Conservation (phyloP, 2,797 vertebrate genomes). For the Octomys mimax region DNA sequence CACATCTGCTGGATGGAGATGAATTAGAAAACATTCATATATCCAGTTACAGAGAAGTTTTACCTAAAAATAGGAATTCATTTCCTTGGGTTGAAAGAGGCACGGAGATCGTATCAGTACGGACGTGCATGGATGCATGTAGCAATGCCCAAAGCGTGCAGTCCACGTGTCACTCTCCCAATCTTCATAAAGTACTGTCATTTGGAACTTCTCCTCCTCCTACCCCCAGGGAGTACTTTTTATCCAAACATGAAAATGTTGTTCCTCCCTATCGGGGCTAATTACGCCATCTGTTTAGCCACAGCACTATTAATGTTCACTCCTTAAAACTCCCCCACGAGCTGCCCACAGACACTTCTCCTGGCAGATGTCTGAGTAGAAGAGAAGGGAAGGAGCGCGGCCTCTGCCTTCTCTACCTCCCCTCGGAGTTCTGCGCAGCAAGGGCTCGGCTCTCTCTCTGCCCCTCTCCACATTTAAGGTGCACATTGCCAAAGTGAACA, state of each 20-base stretch:
- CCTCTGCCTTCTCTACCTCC: not conserved
- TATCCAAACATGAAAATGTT: conserved; percentile 86
- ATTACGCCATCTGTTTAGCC: conserved; percentile 91
- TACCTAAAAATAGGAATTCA: not conserved
- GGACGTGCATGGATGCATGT: not conserved
- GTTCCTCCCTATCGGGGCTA: conserved; percentile 87
- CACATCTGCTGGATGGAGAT: not conserved
- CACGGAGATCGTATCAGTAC: not conserved
- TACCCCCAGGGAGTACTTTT: conserved; percentile 88
- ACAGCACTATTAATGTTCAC: conserved; percentile 81
- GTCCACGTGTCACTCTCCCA: conserved; percentile 31
- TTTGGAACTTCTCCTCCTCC: conserved; percentile 83
- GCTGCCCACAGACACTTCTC: conserved; percentile 76
- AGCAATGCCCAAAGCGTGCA: not conserved
- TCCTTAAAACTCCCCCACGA: conserved; percentile 88
- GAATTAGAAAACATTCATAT: not conserved
- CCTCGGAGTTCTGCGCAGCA: not conserved
- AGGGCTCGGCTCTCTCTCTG: conserved; percentile 83
- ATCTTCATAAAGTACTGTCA: conserved; percentile 77
- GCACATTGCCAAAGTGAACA: conserved; percentile 83
- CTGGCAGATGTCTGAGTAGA: conserved; percentile 80
- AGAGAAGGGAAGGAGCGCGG: conserved; percentile 70
- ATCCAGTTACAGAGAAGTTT: not conserved
- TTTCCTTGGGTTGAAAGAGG: not conserved
- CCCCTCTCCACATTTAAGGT: conserved; percentile 79